Percentiles rank a stretch among this genome's conserved stretches.
Evolutionary conservation across 2,797 vertebrate genomes (phyloP).

Genomic region (Characodon lateralis): DNA sequence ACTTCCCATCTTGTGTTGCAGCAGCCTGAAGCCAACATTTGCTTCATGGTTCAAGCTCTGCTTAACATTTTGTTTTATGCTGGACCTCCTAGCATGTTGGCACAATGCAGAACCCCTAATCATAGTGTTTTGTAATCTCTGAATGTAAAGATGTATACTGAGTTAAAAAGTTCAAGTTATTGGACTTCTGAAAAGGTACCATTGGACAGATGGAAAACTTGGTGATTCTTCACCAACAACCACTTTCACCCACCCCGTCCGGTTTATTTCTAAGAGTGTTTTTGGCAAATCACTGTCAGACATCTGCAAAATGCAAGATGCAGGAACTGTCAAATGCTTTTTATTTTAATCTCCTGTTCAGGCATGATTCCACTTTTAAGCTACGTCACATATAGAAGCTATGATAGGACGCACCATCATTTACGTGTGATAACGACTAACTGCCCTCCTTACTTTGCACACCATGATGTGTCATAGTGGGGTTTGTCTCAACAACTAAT

Average conservation of each 20-base stretch:
- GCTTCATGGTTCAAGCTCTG: too few relatives aligned
- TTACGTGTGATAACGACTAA: conserved; percentile 7
- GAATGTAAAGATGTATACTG: not conserved
- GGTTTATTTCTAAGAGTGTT: too few relatives aligned
- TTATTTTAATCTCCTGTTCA: not conserved
- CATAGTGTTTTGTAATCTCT: not conserved
- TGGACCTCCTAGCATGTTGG: too few relatives aligned
- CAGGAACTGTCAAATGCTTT: not conserved
- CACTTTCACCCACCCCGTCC: not conserved
- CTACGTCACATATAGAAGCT: not conserved
- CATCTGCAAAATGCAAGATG: not conserved
- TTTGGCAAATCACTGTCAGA: not conserved
- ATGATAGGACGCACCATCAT: not conserved
- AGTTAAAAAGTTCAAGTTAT: not conserved
- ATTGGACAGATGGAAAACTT: not conserved
- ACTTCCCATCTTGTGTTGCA: too few relatives aligned
- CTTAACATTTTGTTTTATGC: too few relatives aligned
- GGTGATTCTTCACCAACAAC: not conserved
- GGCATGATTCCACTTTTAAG: not conserved
- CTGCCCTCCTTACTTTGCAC: conserved; percentile 4
- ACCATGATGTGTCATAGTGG: conserved; percentile 16
- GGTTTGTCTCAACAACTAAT: conserved; percentile 21
- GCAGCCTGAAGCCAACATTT: too few relatives aligned
- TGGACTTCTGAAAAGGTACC: not conserved
- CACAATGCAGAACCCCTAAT: too few relatives aligned